Conservation (phyloP, 2,113 vertebrate genomes). For the Centropus bengalensis region DNA sequence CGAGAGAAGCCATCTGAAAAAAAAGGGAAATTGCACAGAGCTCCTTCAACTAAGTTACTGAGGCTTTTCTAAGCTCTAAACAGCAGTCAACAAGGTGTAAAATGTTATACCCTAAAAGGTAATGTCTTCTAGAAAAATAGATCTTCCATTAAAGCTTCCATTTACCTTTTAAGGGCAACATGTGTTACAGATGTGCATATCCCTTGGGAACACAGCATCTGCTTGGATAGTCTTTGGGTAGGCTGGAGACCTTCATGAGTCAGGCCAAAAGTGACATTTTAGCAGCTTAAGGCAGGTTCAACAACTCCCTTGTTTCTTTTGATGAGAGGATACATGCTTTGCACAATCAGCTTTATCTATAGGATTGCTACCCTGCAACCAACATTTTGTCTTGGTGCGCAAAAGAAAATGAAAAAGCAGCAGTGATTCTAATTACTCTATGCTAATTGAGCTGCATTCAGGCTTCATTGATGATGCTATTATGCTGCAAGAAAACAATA, state of each 20-base stretch:
- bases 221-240: neutral
- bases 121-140: neutral
- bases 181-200: neutral
- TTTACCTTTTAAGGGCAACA: neutral
- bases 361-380: neutral
- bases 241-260: neutral
- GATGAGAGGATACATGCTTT: neutral
- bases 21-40: neutral
- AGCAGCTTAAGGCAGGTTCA: neutral
- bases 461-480: slow-evolving; percentile 64
- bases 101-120: neutral
- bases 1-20: neutral
- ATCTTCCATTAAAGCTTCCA: neutral
- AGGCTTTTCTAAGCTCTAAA: neutral
- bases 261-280: neutral
- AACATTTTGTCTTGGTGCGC: neutral
- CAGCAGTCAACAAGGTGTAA: neutral
- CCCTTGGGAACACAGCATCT: neutral
- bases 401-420: slow-evolving; percentile 32
- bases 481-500: slow-evolving; percentile 61
- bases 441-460: slow-evolving; percentile 67
- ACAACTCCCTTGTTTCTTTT: neutral
- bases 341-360: neutral
- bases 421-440: slow-evolving; percentile 53
- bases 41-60: neutral